These are phyloP conservation scores for Nothobranchius furzeri DNA, from an alignment of 2,113 vertebrate genomes.

Conservation along the genomic window DNA sequence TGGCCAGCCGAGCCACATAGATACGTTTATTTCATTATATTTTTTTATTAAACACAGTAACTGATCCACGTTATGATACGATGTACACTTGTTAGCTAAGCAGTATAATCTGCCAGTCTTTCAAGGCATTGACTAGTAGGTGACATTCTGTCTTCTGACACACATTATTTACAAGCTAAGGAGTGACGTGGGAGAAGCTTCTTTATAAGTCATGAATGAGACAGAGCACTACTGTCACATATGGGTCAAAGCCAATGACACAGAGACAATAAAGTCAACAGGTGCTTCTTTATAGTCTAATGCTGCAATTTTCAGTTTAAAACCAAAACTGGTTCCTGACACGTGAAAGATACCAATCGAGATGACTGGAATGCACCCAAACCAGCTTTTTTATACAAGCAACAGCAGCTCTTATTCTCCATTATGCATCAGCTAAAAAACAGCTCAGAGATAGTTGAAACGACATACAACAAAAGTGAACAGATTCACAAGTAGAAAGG, in stretches of 20 bases:
- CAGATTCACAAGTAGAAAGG: slow-evolving; percentile 76
- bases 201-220: slow-evolving; percentile 62
- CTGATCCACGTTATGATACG: slow-evolving; percentile 69
- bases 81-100: slow-evolving; percentile 65
- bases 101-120: slow-evolving; percentile 55
- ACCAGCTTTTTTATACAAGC: slow-evolving; percentile 43
- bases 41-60: slow-evolving; percentile 78
- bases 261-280: slow-evolving; percentile 45
- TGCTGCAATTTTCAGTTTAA: slow-evolving; percentile 13
- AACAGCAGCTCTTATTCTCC: slow-evolving; percentile 58
- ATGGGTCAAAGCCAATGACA: slow-evolving; percentile 67
- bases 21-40: slow-evolving; percentile 67
- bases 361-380: slow-evolving; percentile 44
- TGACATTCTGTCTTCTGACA: slow-evolving; percentile 63
- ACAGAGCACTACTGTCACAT: slow-evolving; percentile 69
- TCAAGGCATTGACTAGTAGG: slow-evolving; percentile 66
- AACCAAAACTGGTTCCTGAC: slow-evolving; percentile 32
- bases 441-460: slow-evolving; percentile 68
- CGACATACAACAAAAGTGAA: slow-evolving; percentile 72
- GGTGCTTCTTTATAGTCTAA: slow-evolving; percentile 42
- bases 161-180: slow-evolving; percentile 70
- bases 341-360: slow-evolving; percentile 31
- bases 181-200: slow-evolving; percentile 61
- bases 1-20: slow-evolving; percentile 59
- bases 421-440: slow-evolving; percentile 68